These are phyloP conservation scores for Chironex yamaguchii DNA, from an alignment of 30 jellyfish, hydroid and myxozoan genomes.

Conservation along the genomic window DNA sequence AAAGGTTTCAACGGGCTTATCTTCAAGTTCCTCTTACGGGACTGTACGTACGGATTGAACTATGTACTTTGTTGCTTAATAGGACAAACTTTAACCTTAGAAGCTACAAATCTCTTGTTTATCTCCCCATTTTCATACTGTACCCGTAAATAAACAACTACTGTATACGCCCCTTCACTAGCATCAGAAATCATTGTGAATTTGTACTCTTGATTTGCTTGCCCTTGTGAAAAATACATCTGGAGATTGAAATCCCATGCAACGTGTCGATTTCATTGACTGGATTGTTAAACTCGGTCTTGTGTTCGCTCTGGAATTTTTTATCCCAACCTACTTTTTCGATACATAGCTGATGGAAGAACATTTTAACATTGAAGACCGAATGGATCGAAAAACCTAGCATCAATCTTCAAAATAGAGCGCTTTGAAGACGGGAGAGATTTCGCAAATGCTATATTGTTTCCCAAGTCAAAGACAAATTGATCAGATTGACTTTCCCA, in stretches of 20 bases:
- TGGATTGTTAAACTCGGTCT: neutral
- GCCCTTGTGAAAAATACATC: neutral
- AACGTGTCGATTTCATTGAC: conserved; percentile 1
- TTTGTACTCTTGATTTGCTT: too few species aligned
- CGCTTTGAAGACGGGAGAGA: conserved; percentile 19
- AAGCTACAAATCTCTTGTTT: too few species aligned
- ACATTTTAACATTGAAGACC: conserved; percentile 43
- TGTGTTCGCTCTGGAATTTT: conserved; percentile 3
- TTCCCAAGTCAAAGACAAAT: neutral
- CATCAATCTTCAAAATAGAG: conserved; percentile 28
- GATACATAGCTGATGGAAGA: conserved; percentile 43
- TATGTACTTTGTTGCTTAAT: too few species aligned
- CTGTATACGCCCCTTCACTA: too few species aligned
- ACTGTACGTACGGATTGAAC: too few species aligned
- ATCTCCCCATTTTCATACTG: too few species aligned
- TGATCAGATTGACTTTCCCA: too few species aligned
- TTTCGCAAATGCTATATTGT: neutral
- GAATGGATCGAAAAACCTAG: conserved; percentile 70
- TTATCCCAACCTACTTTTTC: conserved; percentile 47
- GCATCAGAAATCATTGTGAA: too few species aligned
- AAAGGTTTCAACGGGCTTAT: too few species aligned
- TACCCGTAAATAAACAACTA: too few species aligned
- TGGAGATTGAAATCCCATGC: neutral
- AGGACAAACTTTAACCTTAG: too few species aligned
- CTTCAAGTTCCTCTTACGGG: too few species aligned